Conservation (phyloP, 2,888 invertebrate genomes). For the Theretra japonica region DNA sequence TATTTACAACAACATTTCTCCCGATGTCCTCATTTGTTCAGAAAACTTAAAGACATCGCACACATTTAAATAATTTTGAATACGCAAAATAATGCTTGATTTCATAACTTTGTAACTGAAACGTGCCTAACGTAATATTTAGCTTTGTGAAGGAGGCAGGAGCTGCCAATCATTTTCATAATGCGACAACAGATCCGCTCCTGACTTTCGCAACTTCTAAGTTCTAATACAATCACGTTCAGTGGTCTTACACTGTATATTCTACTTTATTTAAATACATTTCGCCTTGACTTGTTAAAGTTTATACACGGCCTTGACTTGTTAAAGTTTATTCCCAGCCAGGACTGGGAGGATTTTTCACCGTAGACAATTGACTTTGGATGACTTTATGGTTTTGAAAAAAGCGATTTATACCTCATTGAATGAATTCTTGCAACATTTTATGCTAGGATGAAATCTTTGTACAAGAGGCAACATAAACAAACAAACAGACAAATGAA, state of each 20-base stretch:
- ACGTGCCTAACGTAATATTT: conserved; percentile 10
- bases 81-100: not conserved
- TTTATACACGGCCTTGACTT: no score
- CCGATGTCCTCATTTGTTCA: no score
- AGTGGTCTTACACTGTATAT: not conserved
- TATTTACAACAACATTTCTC: no score
- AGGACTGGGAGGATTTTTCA: no score
- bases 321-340: no score
- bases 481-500: no score
- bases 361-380: no score
- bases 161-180: conserved; percentile 38
- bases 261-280: not conserved
- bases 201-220: conserved; percentile 33
- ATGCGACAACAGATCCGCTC: conserved; percentile 30
- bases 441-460: not conserved
- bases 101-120: not conserved
- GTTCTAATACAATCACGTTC: not conserved
- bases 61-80: not conserved
- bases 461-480: no score
- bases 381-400: not conserved
- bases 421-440: not conserved
- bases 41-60: no score
- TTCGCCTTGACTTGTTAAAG: no score
- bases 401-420: not conserved
- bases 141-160: not conserved